These are phyloP conservation scores for Eupithecia insigniata DNA, from an alignment of 2,888 invertebrate genomes.

Conservation along the genomic window DNA sequence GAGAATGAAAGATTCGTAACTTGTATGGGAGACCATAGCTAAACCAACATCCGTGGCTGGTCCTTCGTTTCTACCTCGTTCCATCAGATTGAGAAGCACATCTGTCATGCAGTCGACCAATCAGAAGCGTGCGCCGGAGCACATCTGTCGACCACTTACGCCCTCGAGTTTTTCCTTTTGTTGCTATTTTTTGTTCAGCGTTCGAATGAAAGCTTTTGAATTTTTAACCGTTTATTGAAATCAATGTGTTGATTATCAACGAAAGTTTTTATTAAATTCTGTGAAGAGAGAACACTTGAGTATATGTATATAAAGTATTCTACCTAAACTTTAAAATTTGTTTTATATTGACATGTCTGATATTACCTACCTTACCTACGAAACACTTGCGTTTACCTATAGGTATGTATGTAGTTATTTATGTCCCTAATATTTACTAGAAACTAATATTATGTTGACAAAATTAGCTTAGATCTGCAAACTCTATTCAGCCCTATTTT, in stretches of 20 bases:
- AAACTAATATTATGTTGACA: not conserved
- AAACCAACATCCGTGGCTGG: not conserved
- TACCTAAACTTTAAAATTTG: too few relatives aligned
- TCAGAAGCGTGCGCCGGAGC: slow-evolving; percentile 65
- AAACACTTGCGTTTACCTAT: not conserved
- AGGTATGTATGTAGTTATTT: not conserved
- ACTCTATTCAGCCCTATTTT: not conserved
- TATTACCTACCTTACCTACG: not conserved
- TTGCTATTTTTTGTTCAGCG: slow-evolving; percentile 66
- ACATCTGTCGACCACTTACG: slow-evolving; percentile 71
- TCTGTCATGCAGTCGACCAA: slow-evolving; percentile 71
- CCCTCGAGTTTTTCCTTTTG: slow-evolving; percentile 65
- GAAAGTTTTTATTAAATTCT: not conserved
- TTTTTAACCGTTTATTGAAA: slow-evolving; percentile 48
- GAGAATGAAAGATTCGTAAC: not conserved
- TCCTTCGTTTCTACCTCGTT: slow-evolving; percentile 25
- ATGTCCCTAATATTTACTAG: not conserved
- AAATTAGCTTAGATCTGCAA: not conserved
- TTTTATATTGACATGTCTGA: not conserved
- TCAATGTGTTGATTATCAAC: slow-evolving; percentile 15
- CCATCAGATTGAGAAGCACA: slow-evolving; percentile 59
- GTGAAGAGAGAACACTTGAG: not conserved
- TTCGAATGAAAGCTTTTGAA: slow-evolving; percentile 43
- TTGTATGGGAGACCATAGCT: not conserved
- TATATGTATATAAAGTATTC: too few relatives aligned